These are phyloP conservation scores for Illadopsis cleaveri DNA, from an alignment of 2,113 vertebrate genomes.

Conservation along the genomic window DNA sequence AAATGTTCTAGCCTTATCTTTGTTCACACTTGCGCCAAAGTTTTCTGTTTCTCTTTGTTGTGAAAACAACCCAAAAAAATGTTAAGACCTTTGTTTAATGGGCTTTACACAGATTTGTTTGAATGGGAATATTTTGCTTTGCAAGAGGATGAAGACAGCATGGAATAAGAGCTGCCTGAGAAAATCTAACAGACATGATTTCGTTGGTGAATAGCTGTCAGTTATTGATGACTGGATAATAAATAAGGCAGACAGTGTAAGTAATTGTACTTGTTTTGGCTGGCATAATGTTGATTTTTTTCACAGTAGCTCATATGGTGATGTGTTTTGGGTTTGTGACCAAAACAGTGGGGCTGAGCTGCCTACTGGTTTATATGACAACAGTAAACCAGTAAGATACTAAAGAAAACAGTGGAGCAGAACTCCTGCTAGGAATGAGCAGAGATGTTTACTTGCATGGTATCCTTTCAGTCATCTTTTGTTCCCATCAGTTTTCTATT, in stretches of 20 bases:
- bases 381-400: not conserved
- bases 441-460: not conserved
- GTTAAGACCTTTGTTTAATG: not conserved
- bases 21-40: not conserved
- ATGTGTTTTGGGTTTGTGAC: not conserved
- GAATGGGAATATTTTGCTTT: not conserved
- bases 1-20: not conserved
- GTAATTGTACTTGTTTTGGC: not conserved
- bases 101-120: not conserved
- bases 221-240: not conserved
- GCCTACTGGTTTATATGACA: not conserved
- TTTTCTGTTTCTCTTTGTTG: not conserved
- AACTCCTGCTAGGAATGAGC: not conserved
- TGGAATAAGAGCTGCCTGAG: not conserved
- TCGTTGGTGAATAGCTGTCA: not conserved
- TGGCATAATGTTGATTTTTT: not conserved
- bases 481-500: not conserved
- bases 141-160: not conserved
- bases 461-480: not conserved
- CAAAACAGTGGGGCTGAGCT: not conserved
- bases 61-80: not conserved
- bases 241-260: not conserved
- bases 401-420: not conserved
- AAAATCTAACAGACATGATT: not conserved
- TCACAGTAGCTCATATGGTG: not conserved